Evolutionary conservation across 2,888 invertebrate genomes (phyloP), one percentile per base, ranked within the genome.

Genomic region (Pristionchus maxplancki): DNA sequence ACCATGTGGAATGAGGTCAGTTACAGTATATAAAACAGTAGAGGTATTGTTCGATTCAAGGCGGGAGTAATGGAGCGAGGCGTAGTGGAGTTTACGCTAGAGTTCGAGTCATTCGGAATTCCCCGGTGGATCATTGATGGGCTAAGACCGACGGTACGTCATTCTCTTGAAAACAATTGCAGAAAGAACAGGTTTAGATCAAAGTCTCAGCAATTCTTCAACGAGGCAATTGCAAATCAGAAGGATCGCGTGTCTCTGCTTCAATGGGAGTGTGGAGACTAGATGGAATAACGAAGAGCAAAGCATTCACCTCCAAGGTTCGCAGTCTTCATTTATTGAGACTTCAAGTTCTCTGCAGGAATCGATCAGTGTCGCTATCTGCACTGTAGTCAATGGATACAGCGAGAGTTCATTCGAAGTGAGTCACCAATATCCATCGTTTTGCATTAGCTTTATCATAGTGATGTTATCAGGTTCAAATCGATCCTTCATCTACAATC

Each of bases 111-210:
- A 53, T 31, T 53, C 31, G 53, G 83, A 20, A 84, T 84, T 58
- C 83, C 83, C 3, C 31, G 4, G 2, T 84, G 83, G 83, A 84
- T 84, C 8, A 58, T 84, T 24, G 83, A 84, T 37, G 83, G 83
- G 8, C 34, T 84, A 6, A 31, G 83, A 84, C 83, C 83, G 20
- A 84, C 58, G 34, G 83, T 84, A 13, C 17, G 83, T n/a, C 37
- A 28, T 58, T 28, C 1, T 40, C n/a, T 74, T 40, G 9, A 8
- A 40, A 20, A 64, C 9, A 58, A n/a, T 58, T n/a, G 15, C 31
- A n/a, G n/a, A n/a, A n/a, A n/a, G n/a, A n/a, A n/a, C n/a, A n/a
- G n/a, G n/a, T n/a, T n/a, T 74, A 74, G 71, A 74, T 74, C 2
- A 24, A 24, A 37, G 71, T 74, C 0, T 74, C 71, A 20, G 71